phyloP scores from a whole-genome alignment of 1,140 invertebrate species.

The Xylocopa sonorina region DNA sequence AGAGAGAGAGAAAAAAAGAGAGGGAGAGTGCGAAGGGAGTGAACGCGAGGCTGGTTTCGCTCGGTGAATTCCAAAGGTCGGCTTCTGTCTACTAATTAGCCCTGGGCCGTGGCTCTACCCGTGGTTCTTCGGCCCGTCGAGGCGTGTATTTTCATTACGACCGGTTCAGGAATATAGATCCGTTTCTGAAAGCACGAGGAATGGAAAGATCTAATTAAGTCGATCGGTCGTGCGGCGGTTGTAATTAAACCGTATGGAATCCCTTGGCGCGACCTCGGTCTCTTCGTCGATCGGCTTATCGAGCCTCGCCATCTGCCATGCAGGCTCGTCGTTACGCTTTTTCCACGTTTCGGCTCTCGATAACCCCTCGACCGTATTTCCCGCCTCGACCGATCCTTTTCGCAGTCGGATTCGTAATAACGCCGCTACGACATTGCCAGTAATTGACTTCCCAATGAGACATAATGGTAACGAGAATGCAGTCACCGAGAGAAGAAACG shows the following conservation, averaged over 20 bases:
- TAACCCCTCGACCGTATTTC: neutral
- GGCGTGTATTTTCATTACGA: slow-evolving; percentile 35
- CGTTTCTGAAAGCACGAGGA: slow-evolving; percentile 3
- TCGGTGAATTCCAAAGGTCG: slow-evolving; percentile 30
- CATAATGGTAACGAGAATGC: too few relatives aligned
- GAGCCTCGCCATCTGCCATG: slow-evolving; percentile 18
- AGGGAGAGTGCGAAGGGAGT: neutral
- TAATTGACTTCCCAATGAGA: neutral
- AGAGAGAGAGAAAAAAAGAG: neutral
- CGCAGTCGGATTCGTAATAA: neutral
- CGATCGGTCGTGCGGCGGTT: slow-evolving; percentile 42
- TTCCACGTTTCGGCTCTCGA: neutral
- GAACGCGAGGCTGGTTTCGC: neutral
- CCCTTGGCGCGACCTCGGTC: slow-evolving; percentile 20
- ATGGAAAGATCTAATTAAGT: slow-evolving; percentile 56
- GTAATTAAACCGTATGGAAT: slow-evolving; percentile 58
- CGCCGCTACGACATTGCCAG: too few relatives aligned
- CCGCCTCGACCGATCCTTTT: neutral
- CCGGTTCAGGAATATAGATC: slow-evolving; percentile 20
- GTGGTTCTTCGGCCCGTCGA: neutral
- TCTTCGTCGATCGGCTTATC: slow-evolving; percentile 40
- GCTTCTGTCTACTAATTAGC: slow-evolving; percentile 50
- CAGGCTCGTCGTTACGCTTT: neutral
- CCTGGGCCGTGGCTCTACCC: neutral
- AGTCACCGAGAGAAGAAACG: too few relatives aligned